Percentiles rank a stretch among this genome's conserved stretches.
phyloP scores from a whole-genome alignment of 2,113 vertebrate species.

The Dinomys branickii region DNA sequence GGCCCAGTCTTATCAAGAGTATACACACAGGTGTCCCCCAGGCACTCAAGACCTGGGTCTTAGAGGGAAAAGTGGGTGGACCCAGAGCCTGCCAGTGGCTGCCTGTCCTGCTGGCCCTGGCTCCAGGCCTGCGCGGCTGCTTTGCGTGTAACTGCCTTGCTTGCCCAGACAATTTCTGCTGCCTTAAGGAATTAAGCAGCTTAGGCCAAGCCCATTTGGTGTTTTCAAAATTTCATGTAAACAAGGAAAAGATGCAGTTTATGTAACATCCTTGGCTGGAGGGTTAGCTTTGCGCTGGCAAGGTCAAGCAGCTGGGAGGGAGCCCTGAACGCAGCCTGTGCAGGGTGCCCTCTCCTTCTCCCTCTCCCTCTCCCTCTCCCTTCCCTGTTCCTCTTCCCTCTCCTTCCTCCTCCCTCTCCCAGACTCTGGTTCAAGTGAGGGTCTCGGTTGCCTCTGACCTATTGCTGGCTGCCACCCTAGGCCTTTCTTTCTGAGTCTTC shows the following conservation, averaged over 20 bases:
- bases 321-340: neutral
- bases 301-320: neutral
- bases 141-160: neutral
- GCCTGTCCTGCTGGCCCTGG: neutral
- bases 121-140: neutral
- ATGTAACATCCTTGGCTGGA: neutral
- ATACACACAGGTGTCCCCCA: neutral
- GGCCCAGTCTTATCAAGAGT: fast-evolving
- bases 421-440: neutral
- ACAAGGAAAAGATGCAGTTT: constrained; percentile 37
- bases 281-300: neutral
- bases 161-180: neutral
- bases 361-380: no score
- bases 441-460: no score
- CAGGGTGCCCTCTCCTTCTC: no score
- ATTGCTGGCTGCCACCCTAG: neutral
- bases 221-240: constrained; percentile 52
- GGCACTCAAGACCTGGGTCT: neutral
- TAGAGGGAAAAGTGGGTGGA: neutral
- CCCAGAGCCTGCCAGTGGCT: neutral
- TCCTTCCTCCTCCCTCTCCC: no score
- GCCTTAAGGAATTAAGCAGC: constrained; percentile 8
- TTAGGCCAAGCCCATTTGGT: neutral
- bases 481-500: neutral
- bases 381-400: no score